A percentile compares a stretch with the other conserved stretches of the same genome.
Conservation (phyloP, 92 coral and sea anemone genomes). For the Epizoanthus scotinus region DNA sequence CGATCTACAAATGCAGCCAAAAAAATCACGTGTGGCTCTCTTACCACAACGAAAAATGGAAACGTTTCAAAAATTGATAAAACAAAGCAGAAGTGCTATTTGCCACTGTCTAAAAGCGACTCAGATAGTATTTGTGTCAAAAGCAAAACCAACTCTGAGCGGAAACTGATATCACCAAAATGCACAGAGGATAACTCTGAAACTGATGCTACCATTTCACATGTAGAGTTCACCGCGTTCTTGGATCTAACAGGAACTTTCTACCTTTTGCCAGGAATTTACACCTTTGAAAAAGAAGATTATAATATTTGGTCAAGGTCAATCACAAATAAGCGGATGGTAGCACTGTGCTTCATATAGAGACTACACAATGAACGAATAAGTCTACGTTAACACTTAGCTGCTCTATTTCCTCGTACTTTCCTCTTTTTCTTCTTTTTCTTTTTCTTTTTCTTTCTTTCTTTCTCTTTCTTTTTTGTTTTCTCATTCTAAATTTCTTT, state of each 20-base stretch:
- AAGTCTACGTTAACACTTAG: too few relatives aligned
- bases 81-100: neutral
- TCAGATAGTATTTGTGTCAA: neutral
- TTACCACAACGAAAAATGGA: neutral
- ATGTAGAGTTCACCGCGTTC: slow-evolving; percentile 55
- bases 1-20: neutral
- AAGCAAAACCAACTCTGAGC: neutral
- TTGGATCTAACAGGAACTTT: slow-evolving; percentile 51
- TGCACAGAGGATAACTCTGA: neutral
- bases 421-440: too few relatives aligned
- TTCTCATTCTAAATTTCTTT: too few relatives aligned
- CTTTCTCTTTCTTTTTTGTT: too few relatives aligned
- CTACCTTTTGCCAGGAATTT: slow-evolving; percentile 55
- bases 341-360: too few relatives aligned
- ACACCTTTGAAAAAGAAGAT: slow-evolving; percentile 49
- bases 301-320: slow-evolving; percentile 65
- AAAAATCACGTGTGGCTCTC: neutral
- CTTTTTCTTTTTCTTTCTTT: too few relatives aligned
- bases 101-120: neutral
- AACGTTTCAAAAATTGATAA: neutral
- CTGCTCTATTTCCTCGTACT: too few relatives aligned
- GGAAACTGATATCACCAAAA: neutral
- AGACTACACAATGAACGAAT: too few relatives aligned
- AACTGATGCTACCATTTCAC: neutral
- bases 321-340: neutral